Conservation (phyloP, 2,888 invertebrate genomes). For the Dusona sp. region DNA sequence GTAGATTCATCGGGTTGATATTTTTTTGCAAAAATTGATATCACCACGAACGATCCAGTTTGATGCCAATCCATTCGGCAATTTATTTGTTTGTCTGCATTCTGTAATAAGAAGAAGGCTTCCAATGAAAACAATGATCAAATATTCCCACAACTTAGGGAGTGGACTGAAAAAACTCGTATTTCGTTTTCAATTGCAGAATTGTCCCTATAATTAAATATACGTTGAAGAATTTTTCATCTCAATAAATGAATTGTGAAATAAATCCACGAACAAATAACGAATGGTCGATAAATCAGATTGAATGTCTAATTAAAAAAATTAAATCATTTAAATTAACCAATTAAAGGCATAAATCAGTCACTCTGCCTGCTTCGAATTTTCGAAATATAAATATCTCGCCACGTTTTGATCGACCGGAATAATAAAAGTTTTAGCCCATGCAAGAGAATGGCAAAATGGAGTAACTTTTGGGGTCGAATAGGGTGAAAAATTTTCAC, state of each 20-base stretch:
- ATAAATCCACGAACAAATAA: not conserved
- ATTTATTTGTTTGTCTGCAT: conserved; percentile 86
- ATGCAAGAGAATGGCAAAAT: too few species aligned
- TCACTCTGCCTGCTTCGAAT: too few species aligned
- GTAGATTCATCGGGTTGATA: conserved; percentile 91
- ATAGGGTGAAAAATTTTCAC: too few species aligned
- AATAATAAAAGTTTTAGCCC: too few species aligned
- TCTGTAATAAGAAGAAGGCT: conserved; percentile 83
- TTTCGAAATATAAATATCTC: too few species aligned
- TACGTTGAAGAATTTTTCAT: not conserved
- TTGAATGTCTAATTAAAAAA: not conserved
- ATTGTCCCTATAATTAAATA: not conserved
- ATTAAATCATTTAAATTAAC: not conserved
- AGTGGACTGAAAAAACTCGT: not conserved
- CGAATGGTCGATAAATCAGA: not conserved
- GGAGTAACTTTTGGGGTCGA: too few species aligned
- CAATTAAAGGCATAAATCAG: too few species aligned
- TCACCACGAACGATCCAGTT: conserved; percentile 92
- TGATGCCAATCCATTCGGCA: conserved; percentile 99
- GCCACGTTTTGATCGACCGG: too few species aligned
- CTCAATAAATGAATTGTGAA: not conserved
- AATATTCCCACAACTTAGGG: not conserved
- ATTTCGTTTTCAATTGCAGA: not conserved
- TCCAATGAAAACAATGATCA: conserved; percentile 40
- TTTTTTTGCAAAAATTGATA: conserved; percentile 96